phyloP scores from a whole-genome alignment of 2,113 vertebrate species.

The Poicephalus gulielmi region DNA sequence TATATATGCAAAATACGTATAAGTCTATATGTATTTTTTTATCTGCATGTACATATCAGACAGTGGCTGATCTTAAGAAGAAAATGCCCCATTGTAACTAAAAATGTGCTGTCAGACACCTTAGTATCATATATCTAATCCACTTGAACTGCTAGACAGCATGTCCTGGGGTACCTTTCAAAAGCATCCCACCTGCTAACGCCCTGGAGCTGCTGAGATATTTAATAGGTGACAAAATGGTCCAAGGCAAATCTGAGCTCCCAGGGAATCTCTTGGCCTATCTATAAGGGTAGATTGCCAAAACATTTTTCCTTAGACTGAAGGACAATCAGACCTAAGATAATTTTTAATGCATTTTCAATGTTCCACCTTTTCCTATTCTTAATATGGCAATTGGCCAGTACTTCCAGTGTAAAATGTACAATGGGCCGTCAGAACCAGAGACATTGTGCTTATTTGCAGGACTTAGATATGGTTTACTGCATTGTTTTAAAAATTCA shows the following conservation, averaged over 20 bases:
- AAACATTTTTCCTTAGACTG: neutral
- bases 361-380: neutral
- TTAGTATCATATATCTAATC: neutral
- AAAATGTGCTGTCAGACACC: neutral
- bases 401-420: neutral
- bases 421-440: neutral
- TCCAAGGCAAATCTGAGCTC: neutral
- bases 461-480: neutral
- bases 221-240: neutral
- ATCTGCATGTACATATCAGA: neutral
- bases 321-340: neutral
- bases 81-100: neutral
- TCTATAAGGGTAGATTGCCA: neutral
- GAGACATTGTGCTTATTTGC: neutral
- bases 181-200: neutral
- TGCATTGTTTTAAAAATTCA: neutral
- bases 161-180: conserved; percentile 26
- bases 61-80: neutral
- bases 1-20: neutral
- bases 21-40: neutral
- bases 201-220: neutral
- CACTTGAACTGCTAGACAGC: neutral
- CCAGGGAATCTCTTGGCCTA: neutral
- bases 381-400: neutral
- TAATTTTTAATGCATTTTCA: neutral